Evolutionary conservation across 2,888 invertebrate species (phyloP).

Genomic region (Theretra japonica): DNA sequence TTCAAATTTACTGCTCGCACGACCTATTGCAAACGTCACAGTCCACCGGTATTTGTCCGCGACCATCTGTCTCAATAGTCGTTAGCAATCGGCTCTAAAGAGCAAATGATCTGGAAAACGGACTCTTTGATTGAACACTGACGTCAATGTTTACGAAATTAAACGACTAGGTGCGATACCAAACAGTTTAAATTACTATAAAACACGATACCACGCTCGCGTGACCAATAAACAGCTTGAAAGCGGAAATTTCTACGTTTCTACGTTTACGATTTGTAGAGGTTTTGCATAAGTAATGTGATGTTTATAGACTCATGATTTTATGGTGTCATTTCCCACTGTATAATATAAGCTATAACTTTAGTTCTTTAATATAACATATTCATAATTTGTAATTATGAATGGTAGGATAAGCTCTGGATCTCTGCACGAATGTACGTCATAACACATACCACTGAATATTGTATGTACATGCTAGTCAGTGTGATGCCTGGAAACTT

Average conservation of each 20-base stretch:
- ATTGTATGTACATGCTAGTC: not conserved
- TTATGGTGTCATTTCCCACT: not conserved
- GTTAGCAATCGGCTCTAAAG: slow-evolving; percentile 42
- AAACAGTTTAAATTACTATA: slow-evolving; percentile 13
- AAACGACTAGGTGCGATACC: slow-evolving; percentile 1
- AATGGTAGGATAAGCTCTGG: too few species aligned
- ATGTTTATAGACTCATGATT: not conserved
- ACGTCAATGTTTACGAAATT: slow-evolving; percentile 31
- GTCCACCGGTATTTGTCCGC: slow-evolving; percentile 43
- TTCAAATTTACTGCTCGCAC: slow-evolving; percentile 30
- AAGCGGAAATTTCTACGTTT: slow-evolving; percentile 29
- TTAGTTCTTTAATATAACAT: too few species aligned
- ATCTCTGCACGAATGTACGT: too few species aligned
- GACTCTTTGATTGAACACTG: slow-evolving; percentile 41
- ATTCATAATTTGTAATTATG: too few species aligned
- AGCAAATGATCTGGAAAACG: slow-evolving; percentile 48
- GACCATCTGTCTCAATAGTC: slow-evolving; percentile 53
- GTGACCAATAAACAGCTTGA: slow-evolving; percentile 21
- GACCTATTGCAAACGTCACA: slow-evolving; percentile 40
- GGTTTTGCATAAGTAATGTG: not conserved
- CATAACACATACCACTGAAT: too few species aligned
- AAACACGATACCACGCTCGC: slow-evolving; percentile 9
- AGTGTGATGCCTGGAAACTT: not conserved
- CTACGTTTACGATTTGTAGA: not conserved
- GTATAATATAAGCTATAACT: too few species aligned